A percentile compares a stretch with the other conserved stretches of the same genome.
Evolutionary conservation across 1,140 invertebrate genomes (phyloP).

Genomic region (Phenacoccus solenopsis): DNA sequence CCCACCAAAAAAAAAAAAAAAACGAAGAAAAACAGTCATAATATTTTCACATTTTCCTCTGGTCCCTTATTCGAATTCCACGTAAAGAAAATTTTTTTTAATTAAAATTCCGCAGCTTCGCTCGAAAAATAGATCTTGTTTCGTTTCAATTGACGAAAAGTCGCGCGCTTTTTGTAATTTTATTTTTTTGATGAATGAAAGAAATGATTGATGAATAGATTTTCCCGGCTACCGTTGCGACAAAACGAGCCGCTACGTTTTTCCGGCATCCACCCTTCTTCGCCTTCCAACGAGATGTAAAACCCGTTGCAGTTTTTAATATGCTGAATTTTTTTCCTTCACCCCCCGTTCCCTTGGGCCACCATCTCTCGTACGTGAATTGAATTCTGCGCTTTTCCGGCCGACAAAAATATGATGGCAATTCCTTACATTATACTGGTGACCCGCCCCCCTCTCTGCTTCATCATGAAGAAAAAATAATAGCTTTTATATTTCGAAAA

Average conservation of each 20-base stretch:
- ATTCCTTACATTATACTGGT: background rate
- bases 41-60: background rate
- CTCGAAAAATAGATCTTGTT: too few species aligned
- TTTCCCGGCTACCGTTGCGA: background rate
- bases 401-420: background rate
- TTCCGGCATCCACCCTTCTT: background rate
- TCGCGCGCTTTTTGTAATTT: background rate
- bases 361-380: background rate
- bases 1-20: too few species aligned
- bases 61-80: background rate
- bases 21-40: background rate
- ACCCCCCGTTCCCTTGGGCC: background rate
- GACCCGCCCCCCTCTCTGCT: too few species aligned
- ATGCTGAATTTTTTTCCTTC: background rate
- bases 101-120: background rate
- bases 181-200: constrained; percentile 3
- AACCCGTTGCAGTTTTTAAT: background rate
- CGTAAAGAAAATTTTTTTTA: background rate
- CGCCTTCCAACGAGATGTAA: too few species aligned
- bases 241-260: background rate
- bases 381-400: background rate
- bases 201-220: background rate
- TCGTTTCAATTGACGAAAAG: background rate
- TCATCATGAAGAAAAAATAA: background rate
- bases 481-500: too few species aligned